These are phyloP conservation scores for Heterotis niloticus DNA, from an alignment of 2,113 vertebrate species.

Conservation along the genomic window DNA sequence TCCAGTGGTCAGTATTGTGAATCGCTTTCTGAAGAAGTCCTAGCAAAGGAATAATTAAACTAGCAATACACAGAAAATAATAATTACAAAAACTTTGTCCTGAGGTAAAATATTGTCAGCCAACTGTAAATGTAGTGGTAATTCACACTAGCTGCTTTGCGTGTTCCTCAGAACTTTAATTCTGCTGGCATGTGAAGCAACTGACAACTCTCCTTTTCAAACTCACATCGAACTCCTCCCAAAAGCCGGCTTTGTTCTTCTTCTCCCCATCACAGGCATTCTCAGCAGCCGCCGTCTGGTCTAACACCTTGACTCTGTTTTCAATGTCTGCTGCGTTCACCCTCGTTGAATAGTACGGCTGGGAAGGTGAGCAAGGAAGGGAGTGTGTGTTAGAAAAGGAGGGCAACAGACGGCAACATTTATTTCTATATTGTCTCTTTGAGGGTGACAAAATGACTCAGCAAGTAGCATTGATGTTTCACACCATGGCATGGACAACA, in stretches of 20 bases:
- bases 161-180: not conserved
- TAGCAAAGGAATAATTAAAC: too few relatives aligned
- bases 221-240: constrained; percentile 95
- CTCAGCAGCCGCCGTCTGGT: constrained; percentile 66
- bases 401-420: not conserved
- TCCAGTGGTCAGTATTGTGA: too few relatives aligned
- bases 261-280: constrained; percentile 56
- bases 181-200: not conserved
- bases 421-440: too few relatives aligned
- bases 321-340: constrained; percentile 90
- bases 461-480: too few relatives aligned
- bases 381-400: not conserved
- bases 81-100: not conserved
- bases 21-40: too few relatives aligned
- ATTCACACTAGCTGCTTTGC: not conserved
- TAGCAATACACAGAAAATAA: not conserved
- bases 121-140: not conserved
- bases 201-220: not conserved
- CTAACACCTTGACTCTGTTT: constrained; percentile 79
- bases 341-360: constrained; percentile 86
- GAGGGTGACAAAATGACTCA: not conserved
- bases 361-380: constrained; percentile 17
- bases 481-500: too few relatives aligned
- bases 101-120: not conserved
- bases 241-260: constrained; percentile 91